Conservation (phyloP, 2,797 vertebrate species). For the Valencia hispanica region DNA sequence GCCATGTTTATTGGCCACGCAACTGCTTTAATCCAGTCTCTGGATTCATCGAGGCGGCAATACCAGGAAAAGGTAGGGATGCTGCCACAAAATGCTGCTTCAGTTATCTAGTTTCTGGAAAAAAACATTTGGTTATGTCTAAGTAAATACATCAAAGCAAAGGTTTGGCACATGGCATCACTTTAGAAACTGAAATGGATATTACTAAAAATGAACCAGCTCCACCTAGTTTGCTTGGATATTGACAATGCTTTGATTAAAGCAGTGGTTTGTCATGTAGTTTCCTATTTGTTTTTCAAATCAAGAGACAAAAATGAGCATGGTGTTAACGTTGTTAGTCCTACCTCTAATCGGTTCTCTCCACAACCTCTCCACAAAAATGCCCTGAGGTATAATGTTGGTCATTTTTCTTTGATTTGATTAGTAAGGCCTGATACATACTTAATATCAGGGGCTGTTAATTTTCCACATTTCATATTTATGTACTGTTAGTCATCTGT, state of each 20-base stretch:
- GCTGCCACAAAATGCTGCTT: background rate
- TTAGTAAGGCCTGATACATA: background rate
- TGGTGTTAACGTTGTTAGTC: background rate
- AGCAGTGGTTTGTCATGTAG: background rate
- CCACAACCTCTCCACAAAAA: too few relatives aligned
- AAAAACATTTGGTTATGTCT: background rate
- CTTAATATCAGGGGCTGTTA: background rate
- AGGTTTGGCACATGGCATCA: background rate
- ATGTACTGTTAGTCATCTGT: background rate
- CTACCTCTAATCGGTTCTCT: background rate
- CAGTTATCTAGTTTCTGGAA: background rate
- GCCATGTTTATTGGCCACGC: slow-evolving; percentile 99
- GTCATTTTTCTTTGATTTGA: background rate
- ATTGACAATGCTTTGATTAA: background rate
- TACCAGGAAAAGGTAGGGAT: slow-evolving; percentile 94
- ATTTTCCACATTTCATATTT: background rate
- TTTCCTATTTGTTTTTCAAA: background rate
- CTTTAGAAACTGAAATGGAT: background rate
- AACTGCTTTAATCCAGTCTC: slow-evolving; percentile 95
- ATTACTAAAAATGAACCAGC: background rate
- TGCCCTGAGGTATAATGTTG: background rate
- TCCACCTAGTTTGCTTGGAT: background rate
- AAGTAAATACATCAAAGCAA: background rate
- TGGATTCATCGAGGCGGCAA: slow-evolving; percentile 95
- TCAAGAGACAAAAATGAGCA: background rate